These are phyloP conservation scores for Sciaenops ocellatus DNA, from an alignment of 2,797 vertebrate genomes.

Conservation along the genomic window DNA sequence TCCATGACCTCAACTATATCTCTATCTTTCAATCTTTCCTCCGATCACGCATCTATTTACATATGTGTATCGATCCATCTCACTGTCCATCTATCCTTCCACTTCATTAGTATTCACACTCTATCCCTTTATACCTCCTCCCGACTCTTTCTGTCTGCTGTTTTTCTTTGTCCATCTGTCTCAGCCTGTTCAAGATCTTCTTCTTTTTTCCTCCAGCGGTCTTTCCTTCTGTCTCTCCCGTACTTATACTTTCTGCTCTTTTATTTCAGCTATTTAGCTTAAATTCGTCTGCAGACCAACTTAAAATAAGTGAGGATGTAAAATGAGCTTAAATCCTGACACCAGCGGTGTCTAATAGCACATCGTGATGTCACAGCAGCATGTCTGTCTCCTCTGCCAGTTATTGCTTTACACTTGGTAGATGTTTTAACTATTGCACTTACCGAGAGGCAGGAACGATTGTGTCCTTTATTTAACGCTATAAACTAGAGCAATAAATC, in stretches of 20 bases:
- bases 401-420: neutral
- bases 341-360: slow-evolving; percentile 22
- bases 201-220: neutral
- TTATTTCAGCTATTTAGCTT: slow-evolving; percentile 29
- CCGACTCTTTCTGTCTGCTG: neutral
- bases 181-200: slow-evolving; percentile 12
- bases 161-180: slow-evolving; percentile 45
- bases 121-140: neutral
- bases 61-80: neutral
- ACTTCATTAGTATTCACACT: neutral
- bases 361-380: neutral
- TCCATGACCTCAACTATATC: slow-evolving; percentile 1
- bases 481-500: neutral
- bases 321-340: slow-evolving; percentile 34
- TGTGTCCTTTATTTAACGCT: neutral
- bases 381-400: neutral
- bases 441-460: neutral
- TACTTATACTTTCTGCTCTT: slow-evolving; percentile 28
- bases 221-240: slow-evolving; percentile 21
- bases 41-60: neutral
- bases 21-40: neutral
- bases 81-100: neutral
- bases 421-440: neutral
- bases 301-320: slow-evolving; percentile 19
- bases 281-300: slow-evolving; percentile 24